Base-by-base conservation (phyloP, 2,888 invertebrate species). In the Pomacea canaliculata region DNA sequence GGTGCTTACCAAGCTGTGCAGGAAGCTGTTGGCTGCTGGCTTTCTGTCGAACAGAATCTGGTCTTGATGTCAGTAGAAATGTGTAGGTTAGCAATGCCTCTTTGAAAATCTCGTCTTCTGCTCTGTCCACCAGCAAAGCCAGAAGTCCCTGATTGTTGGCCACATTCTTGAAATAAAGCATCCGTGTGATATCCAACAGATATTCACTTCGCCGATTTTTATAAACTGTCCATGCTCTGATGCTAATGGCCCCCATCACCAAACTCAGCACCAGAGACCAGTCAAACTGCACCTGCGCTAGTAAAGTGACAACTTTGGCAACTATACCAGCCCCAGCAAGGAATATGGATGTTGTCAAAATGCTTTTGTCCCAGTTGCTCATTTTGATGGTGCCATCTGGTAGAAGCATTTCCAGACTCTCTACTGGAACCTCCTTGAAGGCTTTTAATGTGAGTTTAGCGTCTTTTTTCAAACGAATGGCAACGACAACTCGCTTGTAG, bases 61-160 rank as follows among this genome's bases (percentile, higher is more conserved):
- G 82, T 70, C 87, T 78, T 71, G 84, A 84, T 18, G 86, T 83
- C 69, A 89, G 83, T 7, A 90, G 83, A 76, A 88, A 89, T 46
- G 86, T 84, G 79, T 89, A 91, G 23, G 85, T 83, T 59, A 90
- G 79, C 77, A 90, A 76, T 0, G 88, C 86, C 74, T 90, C 89
- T 78, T 91, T 91, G 70, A 90, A 89, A 62, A 85, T 85, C 80
- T 91, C 91, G 77, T 91, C 90, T 75, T 90, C 87, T 1, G 90
- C 90, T 65, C 90, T 79, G 77, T 90, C 89, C 18, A 90, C 88
- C 60, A 91, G 80, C 76, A 90, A 76, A 0, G 90, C 84, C 74
- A 91, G 80, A 73, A 90, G 81, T 8, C 89, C 88, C 46, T 87
- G 84, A 81, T 91, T 91, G 79, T 89, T 90, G 51, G 90, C 89